Evolutionary conservation across 2,113 vertebrate species (phyloP), one percentile per base, ranked within the genome.

Genomic region (Oreochromis niloticus): DNA sequence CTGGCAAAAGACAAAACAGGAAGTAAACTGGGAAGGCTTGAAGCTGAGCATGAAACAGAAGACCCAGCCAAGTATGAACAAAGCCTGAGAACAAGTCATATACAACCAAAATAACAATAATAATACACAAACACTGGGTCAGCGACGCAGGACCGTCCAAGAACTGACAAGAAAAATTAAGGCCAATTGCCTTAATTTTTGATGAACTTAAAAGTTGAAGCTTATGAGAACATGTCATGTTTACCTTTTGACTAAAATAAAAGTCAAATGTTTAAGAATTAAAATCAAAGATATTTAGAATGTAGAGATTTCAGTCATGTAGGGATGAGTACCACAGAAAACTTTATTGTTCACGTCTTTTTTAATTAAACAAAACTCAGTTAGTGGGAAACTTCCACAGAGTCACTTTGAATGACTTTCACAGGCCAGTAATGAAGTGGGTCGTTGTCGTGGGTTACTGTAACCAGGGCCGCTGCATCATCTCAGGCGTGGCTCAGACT

Each of bases 231-330:
- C 57, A 34, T 19, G 57, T 34, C 27, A 19, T 10, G 9, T 3
- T 30, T 3, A 61, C 2, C 16, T 61, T 59, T 61, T 0, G 30
- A 63, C 59, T 63, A 63, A 1, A 63, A 63, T 63, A 19, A 34
- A 63, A 63, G 32, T 11, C 30, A 36, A 36, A 63, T 36, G 17
- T 34, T 36, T n/a, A 63, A 19, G 19, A 0, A 36, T 63, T 63
- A 36, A 63, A 36, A 7, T 19, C 30, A 36, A 17, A 63, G 32
- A 63, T 36, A 34, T 6, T 63, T 63, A 19, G 17, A 63, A 34
- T 1, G 16, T 63, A 0, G 16, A 36, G 59, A 19, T 63, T 34
- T 63, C 16, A 63, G 30, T 11, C 3, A 0, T 19, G 59, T 63
- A 19, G 9, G 32, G 32, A 34, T 2, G 1, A 36, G 59, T 19